phyloP scores from a whole-genome alignment of 1,140 invertebrate genomes.

The Oscheius sp. region DNA sequence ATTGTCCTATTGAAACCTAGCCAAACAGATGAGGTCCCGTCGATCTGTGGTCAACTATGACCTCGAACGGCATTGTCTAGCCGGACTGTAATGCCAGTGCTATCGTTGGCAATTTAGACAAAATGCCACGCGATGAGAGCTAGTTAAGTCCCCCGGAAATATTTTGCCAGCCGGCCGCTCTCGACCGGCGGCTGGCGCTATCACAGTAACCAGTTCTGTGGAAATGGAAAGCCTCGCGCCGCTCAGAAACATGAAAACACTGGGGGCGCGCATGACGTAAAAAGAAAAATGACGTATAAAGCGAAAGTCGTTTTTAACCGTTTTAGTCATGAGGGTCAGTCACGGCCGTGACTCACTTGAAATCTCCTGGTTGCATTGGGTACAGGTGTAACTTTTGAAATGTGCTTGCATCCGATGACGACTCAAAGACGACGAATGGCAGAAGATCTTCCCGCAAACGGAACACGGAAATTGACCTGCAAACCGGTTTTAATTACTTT shows the following conservation, averaged over 20 bases:
- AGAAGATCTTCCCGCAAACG: constrained; percentile 45
- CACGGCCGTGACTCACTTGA: constrained; percentile 47
- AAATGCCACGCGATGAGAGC: neutral
- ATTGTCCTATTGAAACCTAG: neutral
- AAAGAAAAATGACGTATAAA: neutral
- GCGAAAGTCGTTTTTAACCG: too few relatives aligned
- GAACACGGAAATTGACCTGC: constrained; percentile 45
- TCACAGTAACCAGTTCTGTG: constrained; percentile 12
- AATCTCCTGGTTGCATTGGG: constrained; percentile 46
- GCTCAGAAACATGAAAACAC: constrained; percentile 11
- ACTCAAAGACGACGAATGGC: constrained; percentile 45
- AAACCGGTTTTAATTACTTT: too few relatives aligned
- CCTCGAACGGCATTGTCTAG: too few relatives aligned
- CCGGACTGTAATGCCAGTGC: too few relatives aligned
- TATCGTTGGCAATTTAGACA: neutral
- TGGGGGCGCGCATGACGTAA: constrained; percentile 7
- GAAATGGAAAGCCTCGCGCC: constrained; percentile 12
- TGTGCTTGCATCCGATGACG: constrained; percentile 47
- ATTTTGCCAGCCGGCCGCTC: constrained; percentile 2
- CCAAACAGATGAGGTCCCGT: neutral
- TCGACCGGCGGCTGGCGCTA: constrained; percentile 1
- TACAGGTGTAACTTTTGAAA: constrained; percentile 48
- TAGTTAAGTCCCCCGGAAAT: constrained; percentile 4
- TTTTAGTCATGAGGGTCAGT: too few relatives aligned
- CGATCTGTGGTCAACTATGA: neutral